Percentiles rank a stretch among this genome's conserved stretches.
These are phyloP conservation scores for Allygus modestus DNA, from an alignment of 2,888 invertebrate genomes.

Conservation along the genomic window DNA sequence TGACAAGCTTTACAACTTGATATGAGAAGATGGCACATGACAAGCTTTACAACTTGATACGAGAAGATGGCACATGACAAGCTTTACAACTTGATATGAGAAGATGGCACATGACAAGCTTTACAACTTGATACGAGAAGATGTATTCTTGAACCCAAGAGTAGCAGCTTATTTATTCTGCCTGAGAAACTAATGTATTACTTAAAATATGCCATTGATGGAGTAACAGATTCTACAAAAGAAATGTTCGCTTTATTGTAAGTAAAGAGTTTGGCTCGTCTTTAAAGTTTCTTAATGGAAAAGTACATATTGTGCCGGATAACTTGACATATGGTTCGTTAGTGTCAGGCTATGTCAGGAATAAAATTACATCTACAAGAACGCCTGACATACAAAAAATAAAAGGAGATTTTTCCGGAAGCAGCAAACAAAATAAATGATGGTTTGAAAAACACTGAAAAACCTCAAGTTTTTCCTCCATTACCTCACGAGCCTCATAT, in stretches of 20 bases:
- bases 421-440: conserved; percentile 32
- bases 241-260: not conserved
- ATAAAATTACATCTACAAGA: conserved; percentile 25
- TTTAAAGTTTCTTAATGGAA: conserved; percentile 44
- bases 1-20: too few relatives aligned
- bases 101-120: too few relatives aligned
- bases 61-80: too few relatives aligned
- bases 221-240: conserved; percentile 40
- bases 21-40: too few relatives aligned
- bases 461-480: conserved; percentile 39
- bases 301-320: conserved; percentile 12
- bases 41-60: too few relatives aligned
- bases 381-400: conserved; percentile 12
- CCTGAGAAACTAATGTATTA: not conserved
- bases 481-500: conserved; percentile 37
- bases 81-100: too few relatives aligned
- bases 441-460: conserved; percentile 17
- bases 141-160: conserved; percentile 32
- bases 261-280: conserved; percentile 18
- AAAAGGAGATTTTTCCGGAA: not conserved
- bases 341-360: conserved; percentile 12
- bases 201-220: not conserved
- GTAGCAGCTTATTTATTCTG: not conserved
- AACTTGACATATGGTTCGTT: conserved; percentile 6
- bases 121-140: too few relatives aligned